phyloP scores from a whole-genome alignment of 1,140 invertebrate species.

The Goniozus legneri region DNA sequence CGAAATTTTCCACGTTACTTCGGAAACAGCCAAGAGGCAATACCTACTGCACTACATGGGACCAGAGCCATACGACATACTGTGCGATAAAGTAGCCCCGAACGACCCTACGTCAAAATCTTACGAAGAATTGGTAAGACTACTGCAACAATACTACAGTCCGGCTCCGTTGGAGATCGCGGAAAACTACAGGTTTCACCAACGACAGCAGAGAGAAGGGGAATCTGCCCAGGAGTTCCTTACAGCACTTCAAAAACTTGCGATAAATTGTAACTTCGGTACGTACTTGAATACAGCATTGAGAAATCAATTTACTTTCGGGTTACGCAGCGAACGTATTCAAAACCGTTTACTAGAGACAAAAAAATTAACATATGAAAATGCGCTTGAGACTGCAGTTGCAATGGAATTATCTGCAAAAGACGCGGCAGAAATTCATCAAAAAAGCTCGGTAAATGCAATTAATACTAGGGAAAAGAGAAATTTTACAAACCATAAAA shows the following conservation, averaged over 20 bases:
- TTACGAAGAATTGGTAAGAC: not conserved
- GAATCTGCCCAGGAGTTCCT: constrained; percentile 1
- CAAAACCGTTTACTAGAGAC: not conserved
- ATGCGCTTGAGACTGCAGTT: constrained; percentile 6
- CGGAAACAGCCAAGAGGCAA: not conserved
- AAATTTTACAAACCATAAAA: not conserved
- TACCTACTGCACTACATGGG: constrained; percentile 4
- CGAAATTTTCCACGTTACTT: not conserved
- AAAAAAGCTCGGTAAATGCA: constrained; percentile 1
- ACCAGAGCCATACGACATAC: constrained; percentile 1
- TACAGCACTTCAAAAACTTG: not conserved
- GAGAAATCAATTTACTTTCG: constrained; percentile 6
- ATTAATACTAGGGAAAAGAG: not conserved
- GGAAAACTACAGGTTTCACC: constrained; percentile 1
- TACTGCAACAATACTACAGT: not conserved
- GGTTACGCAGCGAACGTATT: not conserved
- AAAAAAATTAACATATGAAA: not conserved
- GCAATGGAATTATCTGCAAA: constrained; percentile 6
- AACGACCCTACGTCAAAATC: not conserved
- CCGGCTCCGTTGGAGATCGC: not conserved
- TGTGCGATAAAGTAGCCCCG: constrained; percentile 4
- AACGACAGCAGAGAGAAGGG: not conserved
- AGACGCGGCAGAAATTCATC: constrained; percentile 4
- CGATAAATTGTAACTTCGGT: constrained; percentile 2
- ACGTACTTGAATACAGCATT: not conserved